phyloP scores from a whole-genome alignment of 1,140 invertebrate genomes.

The Polypedilum vanderplanki region DNA sequence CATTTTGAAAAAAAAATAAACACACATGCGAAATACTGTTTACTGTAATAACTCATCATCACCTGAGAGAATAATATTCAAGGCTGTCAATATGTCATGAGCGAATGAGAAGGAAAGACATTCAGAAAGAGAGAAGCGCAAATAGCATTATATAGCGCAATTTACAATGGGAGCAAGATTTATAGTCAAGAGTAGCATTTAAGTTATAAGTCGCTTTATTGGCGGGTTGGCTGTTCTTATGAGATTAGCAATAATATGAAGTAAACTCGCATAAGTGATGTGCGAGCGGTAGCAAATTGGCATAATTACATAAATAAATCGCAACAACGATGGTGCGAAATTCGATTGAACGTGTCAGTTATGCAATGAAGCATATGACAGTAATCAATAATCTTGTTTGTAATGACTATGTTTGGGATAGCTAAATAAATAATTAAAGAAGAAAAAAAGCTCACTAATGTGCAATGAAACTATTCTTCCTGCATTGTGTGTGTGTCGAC shows the following conservation, averaged over 20 bases:
- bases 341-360: neutral
- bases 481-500: too few species aligned
- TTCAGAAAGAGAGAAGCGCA: neutral
- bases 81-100: constrained; percentile 4
- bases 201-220: neutral
- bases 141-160: neutral
- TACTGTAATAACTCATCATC: too few species aligned
- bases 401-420: too few species aligned
- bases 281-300: neutral
- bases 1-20: too few species aligned
- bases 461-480: too few species aligned
- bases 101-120: neutral
- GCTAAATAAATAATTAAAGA: too few species aligned
- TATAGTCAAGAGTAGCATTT: constrained; percentile 6
- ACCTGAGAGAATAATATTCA: neutral
- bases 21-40: too few species aligned
- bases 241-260: neutral
- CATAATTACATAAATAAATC: constrained; percentile 9
- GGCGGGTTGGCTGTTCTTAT: neutral
- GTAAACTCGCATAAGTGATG: neutral
- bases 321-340: neutral
- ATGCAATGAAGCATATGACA: neutral
- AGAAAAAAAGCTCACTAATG: too few species aligned
- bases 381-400: neutral
- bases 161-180: neutral